Evolutionary conservation across 2,797 vertebrate species (phyloP), one percentile per base, ranked within the genome.

Genomic region (Chelmon rostratus): DNA sequence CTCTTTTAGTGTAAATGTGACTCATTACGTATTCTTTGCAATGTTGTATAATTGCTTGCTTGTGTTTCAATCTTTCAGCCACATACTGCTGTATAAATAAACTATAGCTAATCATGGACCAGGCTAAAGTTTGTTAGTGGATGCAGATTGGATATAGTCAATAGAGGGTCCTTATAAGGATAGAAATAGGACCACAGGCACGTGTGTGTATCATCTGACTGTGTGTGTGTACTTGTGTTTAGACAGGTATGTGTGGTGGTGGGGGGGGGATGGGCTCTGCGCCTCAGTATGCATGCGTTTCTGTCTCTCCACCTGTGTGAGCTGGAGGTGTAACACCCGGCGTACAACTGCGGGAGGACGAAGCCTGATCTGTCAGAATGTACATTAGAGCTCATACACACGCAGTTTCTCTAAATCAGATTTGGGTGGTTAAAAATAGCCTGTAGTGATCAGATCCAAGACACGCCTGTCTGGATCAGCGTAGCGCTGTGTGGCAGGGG

Each of bases 391-490:
- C 86, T 88, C 80, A 79, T 69, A 84, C 81, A 88, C 82, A 75
- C 38, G 46, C 78, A 67, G 86, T 77, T 81, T 78, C 73, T 68
- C 86, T 92, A 91, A 95, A 94, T 93, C 92, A 91, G 93, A 93
- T 94, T 93, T 89, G 71, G 90, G 75, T 50, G 71, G 82, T 88
- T 95, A 95, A 89, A 94, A 93, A 93, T 95, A 95, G 90, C 82
- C 64, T 9, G 57, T 54, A 74, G 85, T 86, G 89, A 92, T 93
- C 85, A 91, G 79, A 86, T 90, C 88, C 90, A 91, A 92, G 91
- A 78, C 91, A 86, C 83, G 88, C 87, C 90, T 79, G 58, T 75
- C 57, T 90, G 84, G 88, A 92, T 88, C 87, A 89, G 88, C 35
- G 58, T 63, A 77, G 78, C 56, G 76, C 83, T 82, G 63, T 88